Conservation (phyloP, 2,888 invertebrate species). For the Xestia c-nigrum region DNA sequence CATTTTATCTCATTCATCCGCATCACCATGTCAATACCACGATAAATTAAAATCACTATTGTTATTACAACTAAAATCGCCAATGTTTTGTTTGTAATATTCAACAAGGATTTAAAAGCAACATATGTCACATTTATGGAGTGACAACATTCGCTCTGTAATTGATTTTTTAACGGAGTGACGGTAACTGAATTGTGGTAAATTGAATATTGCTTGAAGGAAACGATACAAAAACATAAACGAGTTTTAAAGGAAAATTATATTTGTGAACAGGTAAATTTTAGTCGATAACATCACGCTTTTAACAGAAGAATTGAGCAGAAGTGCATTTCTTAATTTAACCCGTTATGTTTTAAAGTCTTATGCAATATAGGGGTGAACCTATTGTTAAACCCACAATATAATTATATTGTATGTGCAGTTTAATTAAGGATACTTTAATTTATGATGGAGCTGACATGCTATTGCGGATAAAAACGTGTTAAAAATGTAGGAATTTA, state of each 20-base stretch:
- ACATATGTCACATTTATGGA: slow-evolving; percentile 23
- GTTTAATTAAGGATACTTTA: background rate
- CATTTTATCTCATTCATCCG: no score
- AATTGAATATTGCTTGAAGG: slow-evolving; percentile 32
- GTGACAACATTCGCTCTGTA: slow-evolving; percentile 17
- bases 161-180: slow-evolving; percentile 39
- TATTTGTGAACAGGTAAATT: background rate
- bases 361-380: background rate
- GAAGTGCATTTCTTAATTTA: background rate
- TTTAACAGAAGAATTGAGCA: background rate
- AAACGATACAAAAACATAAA: slow-evolving; percentile 16
- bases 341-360: background rate
- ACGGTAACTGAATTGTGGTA: slow-evolving; percentile 24
- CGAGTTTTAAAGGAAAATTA: slow-evolving; percentile 14
- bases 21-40: no score
- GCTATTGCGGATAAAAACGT: background rate
- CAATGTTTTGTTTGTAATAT: background rate
- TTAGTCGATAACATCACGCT: background rate
- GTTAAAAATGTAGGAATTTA: background rate
- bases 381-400: background rate
- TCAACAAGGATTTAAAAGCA: background rate
- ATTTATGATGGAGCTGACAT: background rate
- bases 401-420: background rate
- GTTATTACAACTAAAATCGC: background rate
- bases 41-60: no score